Evolutionary conservation across 2,888 invertebrate species (phyloP).

Genomic region (Gandaritis pyraliata): DNA sequence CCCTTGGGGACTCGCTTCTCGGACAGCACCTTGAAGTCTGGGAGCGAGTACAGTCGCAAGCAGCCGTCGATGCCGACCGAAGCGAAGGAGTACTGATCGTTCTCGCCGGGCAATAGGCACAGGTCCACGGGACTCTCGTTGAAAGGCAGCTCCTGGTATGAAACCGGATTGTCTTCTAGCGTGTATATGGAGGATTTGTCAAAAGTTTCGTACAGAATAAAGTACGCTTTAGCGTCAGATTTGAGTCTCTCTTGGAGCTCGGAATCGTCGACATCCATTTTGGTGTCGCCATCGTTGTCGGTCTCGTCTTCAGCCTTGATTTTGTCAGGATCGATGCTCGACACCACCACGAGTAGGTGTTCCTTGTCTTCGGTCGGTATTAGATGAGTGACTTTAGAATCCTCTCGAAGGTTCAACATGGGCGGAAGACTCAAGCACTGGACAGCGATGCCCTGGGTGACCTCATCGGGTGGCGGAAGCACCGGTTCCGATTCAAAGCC

Average conservation of each 20-base stretch:
- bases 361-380: slow-evolving; percentile 88
- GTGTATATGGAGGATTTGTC: slow-evolving; percentile 69
- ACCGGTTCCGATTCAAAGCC: slow-evolving; percentile 76
- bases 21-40: slow-evolving; percentile 88
- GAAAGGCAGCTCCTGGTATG: slow-evolving; percentile 84
- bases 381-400: slow-evolving; percentile 85
- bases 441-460: slow-evolving; percentile 78
- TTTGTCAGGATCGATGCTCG: slow-evolving; percentile 66
- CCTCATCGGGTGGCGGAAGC: slow-evolving; percentile 66
- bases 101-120: slow-evolving; percentile 85
- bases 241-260: slow-evolving; percentile 60
- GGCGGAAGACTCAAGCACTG: slow-evolving; percentile 85
- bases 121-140: slow-evolving; percentile 89
- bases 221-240: slow-evolving; percentile 67
- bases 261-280: slow-evolving; percentile 76
- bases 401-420: slow-evolving; percentile 73
- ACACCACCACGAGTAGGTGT: slow-evolving; percentile 86
- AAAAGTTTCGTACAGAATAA: slow-evolving; percentile 71
- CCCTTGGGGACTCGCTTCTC: slow-evolving; percentile 88
- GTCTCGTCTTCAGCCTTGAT: slow-evolving; percentile 62
- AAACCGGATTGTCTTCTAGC: slow-evolving; percentile 85
- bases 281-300: slow-evolving; percentile 69
- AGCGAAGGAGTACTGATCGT: slow-evolving; percentile 86
- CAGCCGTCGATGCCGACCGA: slow-evolving; percentile 90
- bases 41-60: slow-evolving; percentile 88